phyloP scores from a whole-genome alignment of 2,113 vertebrate species.

The Antechinus flavipes region DNA sequence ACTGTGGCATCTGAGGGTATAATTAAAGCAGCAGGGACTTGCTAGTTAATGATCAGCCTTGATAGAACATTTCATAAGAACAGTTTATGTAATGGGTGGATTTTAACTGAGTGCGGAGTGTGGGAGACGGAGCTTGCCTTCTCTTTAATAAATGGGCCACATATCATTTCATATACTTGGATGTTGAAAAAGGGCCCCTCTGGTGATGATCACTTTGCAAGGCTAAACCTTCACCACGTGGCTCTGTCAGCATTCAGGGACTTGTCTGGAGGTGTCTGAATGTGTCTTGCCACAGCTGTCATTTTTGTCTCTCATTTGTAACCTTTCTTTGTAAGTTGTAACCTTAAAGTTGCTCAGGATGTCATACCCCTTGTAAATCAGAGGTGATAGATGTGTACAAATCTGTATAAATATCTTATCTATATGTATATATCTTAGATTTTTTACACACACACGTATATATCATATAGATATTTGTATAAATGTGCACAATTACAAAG shows the following conservation, averaged over 20 bases:
- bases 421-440: not conserved
- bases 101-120: conserved; percentile 59
- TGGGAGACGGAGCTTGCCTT: conserved; percentile 57
- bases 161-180: conserved; percentile 57
- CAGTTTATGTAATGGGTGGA: conserved; percentile 65
- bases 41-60: conserved; percentile 71
- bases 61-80: conserved; percentile 57
- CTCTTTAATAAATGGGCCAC: conserved; percentile 64
- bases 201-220: conserved; percentile 48
- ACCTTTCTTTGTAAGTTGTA: not conserved
- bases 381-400: not conserved
- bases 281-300: not conserved
- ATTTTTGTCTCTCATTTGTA: not conserved
- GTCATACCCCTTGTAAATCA: not conserved
- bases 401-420: not conserved
- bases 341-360: not conserved
- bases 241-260: not conserved
- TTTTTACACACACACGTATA: too few species aligned
- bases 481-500: not conserved
- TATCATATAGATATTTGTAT: not conserved
- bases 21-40: conserved; percentile 80
- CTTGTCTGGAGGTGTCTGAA: not conserved
- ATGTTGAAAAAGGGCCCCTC: conserved; percentile 74
- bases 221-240: not conserved
- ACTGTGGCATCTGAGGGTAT: conserved; percentile 64